These are phyloP conservation scores for Neelides sp. DNA, from an alignment of 1,140 invertebrate genomes.

Conservation along the genomic window DNA sequence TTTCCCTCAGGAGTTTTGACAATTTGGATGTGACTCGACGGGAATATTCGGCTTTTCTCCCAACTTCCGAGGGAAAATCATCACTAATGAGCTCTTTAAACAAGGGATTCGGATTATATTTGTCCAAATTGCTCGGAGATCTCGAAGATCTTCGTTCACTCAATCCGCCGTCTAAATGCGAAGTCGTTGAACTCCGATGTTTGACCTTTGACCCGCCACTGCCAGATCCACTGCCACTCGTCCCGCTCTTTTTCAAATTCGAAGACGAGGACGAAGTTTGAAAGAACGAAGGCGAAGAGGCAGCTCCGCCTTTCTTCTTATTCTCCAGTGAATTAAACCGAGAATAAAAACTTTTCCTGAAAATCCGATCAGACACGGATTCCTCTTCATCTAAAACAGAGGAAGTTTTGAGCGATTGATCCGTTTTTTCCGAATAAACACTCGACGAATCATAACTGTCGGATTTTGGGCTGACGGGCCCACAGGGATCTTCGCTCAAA, in stretches of 20 bases:
- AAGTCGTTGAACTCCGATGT: no score
- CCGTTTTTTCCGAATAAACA: conserved; percentile 47
- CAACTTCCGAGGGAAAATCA: conserved; percentile 19
- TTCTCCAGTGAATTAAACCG: conserved; percentile 50
- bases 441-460: conserved; percentile 54
- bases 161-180: no score
- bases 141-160: no score
- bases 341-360: conserved; percentile 74
- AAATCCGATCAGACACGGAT: conserved; percentile 68
- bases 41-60: conserved; percentile 25
- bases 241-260: no score
- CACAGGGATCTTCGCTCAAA: conserved; percentile 4
- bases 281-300: no score
- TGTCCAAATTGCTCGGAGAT: conserved; percentile 19
- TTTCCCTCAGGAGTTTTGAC: conserved; percentile 26
- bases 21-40: conserved; percentile 24
- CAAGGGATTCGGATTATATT: conserved; percentile 29
- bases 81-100: conserved; percentile 26
- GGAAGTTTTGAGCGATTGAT: conserved; percentile 11
- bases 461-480: conserved; percentile 16
- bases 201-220: no score
- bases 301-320: conserved; percentile 24
- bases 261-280: no score
- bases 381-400: conserved; percentile 43
- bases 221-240: no score